Conservation (phyloP, 1,140 invertebrate genomes). For the Colletes latitarsis region DNA sequence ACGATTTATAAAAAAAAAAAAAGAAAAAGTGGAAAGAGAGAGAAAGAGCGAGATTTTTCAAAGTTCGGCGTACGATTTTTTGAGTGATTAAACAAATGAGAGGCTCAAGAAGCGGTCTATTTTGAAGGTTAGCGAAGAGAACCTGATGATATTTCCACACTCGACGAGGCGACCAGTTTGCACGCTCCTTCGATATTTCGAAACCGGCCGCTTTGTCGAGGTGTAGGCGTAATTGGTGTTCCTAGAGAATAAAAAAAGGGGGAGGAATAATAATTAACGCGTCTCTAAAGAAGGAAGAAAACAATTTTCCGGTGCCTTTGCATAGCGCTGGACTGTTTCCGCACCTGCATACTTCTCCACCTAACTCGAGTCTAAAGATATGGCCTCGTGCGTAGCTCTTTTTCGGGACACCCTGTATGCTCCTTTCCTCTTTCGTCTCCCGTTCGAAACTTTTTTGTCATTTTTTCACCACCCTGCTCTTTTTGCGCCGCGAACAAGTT, state of each 20-base stretch:
- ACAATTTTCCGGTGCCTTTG: conserved; percentile 68
- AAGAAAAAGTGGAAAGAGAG: not conserved
- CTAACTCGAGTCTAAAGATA: conserved; percentile 42
- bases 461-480: conserved; percentile 20
- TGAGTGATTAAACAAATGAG: conserved; percentile 57
- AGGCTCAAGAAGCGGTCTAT: conserved; percentile 60
- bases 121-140: conserved; percentile 59
- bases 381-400: conserved; percentile 54
- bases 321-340: conserved; percentile 66
- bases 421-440: conserved; percentile 51
- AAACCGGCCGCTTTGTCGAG: conserved; percentile 50
- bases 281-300: conserved; percentile 53
- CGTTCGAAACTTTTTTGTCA: conserved; percentile 18
- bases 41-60: conserved; percentile 40
- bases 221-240: conserved; percentile 61
- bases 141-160: conserved; percentile 53
- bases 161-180: conserved; percentile 47
- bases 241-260: conserved; percentile 46
- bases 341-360: conserved; percentile 58
- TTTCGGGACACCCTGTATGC: conserved; percentile 58
- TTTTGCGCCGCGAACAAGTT: conserved; percentile 19
- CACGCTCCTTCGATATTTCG: conserved; percentile 22
- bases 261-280: conserved; percentile 48
- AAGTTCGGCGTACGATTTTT: conserved; percentile 55
- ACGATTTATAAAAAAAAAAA: conserved; percentile 61